phyloP scores from a whole-genome alignment of 2,888 invertebrate species.

The Dromius quadrimaculatus region DNA sequence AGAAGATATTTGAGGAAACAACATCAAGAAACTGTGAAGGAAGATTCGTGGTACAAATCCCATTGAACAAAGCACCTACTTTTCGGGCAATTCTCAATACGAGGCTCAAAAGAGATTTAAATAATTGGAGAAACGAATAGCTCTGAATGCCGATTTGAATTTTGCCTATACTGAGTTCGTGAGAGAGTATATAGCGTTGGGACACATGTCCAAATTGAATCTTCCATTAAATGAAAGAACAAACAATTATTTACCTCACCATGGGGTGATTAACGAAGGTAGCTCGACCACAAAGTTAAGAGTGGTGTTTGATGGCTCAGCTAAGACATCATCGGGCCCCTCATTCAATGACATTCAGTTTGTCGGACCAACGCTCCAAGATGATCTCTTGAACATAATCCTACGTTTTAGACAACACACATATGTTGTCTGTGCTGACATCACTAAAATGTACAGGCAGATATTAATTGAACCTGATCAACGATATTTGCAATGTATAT shows the following conservation, averaged over 20 bases:
- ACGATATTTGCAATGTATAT: too few species aligned
- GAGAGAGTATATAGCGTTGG: constrained; percentile 42
- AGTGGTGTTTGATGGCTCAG: constrained; percentile 41
- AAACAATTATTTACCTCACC: constrained; percentile 38
- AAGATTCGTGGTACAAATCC: not conserved
- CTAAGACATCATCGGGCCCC: constrained; percentile 5
- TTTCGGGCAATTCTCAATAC: constrained; percentile 44
- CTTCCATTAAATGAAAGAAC: not conserved
- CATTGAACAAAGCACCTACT: not conserved
- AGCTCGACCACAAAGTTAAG: constrained; percentile 41
- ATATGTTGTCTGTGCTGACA: not conserved
- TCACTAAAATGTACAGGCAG: constrained; percentile 13
- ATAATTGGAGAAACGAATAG: constrained; percentile 44
- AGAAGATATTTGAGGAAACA: not conserved
- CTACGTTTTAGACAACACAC: constrained; percentile 7
- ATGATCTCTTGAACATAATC: constrained; percentile 6
- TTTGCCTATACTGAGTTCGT: constrained; percentile 43
- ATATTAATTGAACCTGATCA: not conserved
- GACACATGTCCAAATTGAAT: constrained; percentile 22
- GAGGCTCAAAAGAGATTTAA: constrained; percentile 41
- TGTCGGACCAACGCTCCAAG: constrained; percentile 5
- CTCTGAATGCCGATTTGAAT: not conserved
- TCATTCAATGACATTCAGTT: constrained; percentile 19
- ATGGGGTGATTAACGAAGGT: constrained; percentile 42
- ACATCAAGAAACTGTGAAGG: not conserved